A percentile compares a stretch with the other conserved stretches of the same genome.
These are phyloP conservation scores for Cephus runcator DNA, from an alignment of 2,888 invertebrate species.

Conservation along the genomic window DNA sequence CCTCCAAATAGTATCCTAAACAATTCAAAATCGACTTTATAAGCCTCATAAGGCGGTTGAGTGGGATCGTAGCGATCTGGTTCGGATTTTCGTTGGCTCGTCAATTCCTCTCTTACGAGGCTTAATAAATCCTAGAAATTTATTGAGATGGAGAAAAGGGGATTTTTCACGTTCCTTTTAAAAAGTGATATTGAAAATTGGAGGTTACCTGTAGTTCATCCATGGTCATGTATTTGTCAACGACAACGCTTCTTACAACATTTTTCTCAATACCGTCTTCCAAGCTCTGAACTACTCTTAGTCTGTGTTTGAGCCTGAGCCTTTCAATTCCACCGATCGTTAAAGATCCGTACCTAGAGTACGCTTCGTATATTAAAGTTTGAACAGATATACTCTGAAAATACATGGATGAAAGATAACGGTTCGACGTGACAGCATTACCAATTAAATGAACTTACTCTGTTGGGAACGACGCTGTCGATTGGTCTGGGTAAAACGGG, in stretches of 20 bases:
- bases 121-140: conserved; percentile 69
- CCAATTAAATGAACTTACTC: conserved; percentile 55
- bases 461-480: conserved; percentile 67
- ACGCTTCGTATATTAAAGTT: conserved; percentile 87
- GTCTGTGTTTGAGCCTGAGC: conserved; percentile 88
- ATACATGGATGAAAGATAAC: conserved; percentile 16
- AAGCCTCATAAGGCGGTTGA: conserved; percentile 86
- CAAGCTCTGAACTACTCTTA: conserved; percentile 91
- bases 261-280: conserved; percentile 91
- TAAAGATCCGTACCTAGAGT: conserved; percentile 81
- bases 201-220: conserved; percentile 72
- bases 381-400: conserved; percentile 81
- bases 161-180: conserved; percentile 6
- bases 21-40: conserved; percentile 89
- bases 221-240: conserved; percentile 75
- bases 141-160: conserved; percentile 28
- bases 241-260: conserved; percentile 85
- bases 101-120: conserved; percentile 80
- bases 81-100: conserved; percentile 75
- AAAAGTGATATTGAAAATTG: conserved; percentile 38
- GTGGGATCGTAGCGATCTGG: conserved; percentile 76
- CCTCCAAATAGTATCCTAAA: conserved; percentile 88
- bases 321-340: conserved; percentile 90
- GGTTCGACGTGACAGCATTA: neutral
- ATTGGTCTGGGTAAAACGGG: conserved; percentile 69